These are phyloP conservation scores for Semnornis frantzii DNA, from an alignment of 2,113 vertebrate species.

Conservation along the genomic window DNA sequence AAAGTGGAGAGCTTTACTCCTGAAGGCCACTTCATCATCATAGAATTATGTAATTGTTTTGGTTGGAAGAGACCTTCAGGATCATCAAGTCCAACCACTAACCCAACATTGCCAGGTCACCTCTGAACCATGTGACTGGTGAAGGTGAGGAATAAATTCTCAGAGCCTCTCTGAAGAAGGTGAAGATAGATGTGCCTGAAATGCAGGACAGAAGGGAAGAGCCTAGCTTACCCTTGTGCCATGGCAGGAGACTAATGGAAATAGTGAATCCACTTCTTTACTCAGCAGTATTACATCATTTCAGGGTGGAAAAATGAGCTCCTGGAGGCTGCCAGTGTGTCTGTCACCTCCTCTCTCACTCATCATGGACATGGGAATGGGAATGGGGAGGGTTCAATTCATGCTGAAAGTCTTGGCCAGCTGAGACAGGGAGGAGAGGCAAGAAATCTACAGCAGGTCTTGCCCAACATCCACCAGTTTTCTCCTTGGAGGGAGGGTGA, in stretches of 20 bases:
- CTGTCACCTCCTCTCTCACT: not conserved
- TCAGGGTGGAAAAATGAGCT: not conserved
- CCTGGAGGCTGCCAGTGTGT: not conserved
- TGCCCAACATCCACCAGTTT: not conserved
- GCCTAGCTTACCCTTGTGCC: not conserved
- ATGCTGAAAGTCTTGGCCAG: not conserved
- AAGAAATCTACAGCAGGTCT: not conserved
- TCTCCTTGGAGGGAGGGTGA: not conserved
- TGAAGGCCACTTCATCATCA: not conserved
- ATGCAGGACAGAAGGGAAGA: not conserved
- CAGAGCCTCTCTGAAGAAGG: not conserved
- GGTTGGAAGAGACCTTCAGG: no score
- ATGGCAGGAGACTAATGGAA: not conserved
- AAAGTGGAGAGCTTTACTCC: not conserved
- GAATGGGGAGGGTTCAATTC: not conserved
- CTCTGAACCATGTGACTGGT: no score
- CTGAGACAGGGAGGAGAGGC: not conserved
- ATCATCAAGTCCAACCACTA: no score
- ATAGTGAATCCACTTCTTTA: not conserved
- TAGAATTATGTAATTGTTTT: no score
- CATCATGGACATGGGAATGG: not conserved
- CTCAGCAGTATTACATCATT: not conserved
- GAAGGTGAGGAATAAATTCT: not conserved
- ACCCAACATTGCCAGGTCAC: no score
- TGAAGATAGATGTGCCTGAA: not conserved